phyloP scores from a whole-genome alignment of 1,140 invertebrate species.

The Microplitis demolitor region DNA sequence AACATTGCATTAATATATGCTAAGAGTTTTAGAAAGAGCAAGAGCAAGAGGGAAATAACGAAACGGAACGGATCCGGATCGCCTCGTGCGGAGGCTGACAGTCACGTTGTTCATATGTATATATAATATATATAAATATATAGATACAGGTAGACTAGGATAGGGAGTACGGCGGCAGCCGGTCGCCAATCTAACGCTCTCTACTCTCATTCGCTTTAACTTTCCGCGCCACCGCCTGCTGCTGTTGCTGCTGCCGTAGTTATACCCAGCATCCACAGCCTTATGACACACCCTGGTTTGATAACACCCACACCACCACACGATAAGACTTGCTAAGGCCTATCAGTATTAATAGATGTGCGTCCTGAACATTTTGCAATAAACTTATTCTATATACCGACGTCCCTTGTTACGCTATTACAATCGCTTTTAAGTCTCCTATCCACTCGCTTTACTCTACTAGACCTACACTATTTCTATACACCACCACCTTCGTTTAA shows the following conservation, averaged over 20 bases:
- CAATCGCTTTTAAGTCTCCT: too few relatives aligned
- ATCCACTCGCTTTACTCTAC: too few relatives aligned
- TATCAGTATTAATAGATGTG: conserved; percentile 53
- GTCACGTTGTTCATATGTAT: conserved; percentile 21
- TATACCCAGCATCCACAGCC: too few relatives aligned
- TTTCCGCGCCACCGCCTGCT: conserved; percentile 28
- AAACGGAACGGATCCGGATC: conserved; percentile 35
- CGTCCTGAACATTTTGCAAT: conserved; percentile 52
- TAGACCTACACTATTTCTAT: too few relatives aligned
- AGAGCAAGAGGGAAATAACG: conserved; percentile 20
- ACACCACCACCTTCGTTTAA: too few relatives aligned
- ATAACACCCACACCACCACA: conserved; percentile 58
- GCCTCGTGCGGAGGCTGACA: conserved; percentile 31
- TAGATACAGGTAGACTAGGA: neutral
- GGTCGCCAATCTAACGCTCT: conserved; percentile 18
- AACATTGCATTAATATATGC: too few relatives aligned
- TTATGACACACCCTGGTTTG: conserved; percentile 56
- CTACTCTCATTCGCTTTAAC: neutral
- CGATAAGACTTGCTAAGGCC: conserved; percentile 37
- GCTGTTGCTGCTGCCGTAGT: too few relatives aligned
- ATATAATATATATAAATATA: too few relatives aligned
- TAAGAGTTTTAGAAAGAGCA: too few relatives aligned
- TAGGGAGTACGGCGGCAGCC: conserved; percentile 4
- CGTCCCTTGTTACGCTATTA: too few relatives aligned
- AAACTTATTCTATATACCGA: neutral